Conservation (phyloP, 2,113 vertebrate genomes). For the Carassius auratus region DNA sequence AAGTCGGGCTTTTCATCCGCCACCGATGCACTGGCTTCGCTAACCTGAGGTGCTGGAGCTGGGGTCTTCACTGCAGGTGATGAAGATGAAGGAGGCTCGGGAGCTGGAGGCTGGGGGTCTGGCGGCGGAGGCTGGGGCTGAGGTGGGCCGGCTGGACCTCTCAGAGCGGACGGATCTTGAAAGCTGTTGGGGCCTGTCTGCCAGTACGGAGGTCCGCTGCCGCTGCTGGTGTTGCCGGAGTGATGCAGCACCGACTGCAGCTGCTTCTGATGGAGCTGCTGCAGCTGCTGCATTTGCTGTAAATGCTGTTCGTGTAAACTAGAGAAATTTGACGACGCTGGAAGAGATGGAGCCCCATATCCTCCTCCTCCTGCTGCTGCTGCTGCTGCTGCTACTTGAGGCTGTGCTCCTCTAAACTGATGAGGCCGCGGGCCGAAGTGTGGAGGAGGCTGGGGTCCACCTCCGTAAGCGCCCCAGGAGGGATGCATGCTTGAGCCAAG, state of each 20-base stretch:
- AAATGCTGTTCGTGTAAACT: conserved; percentile 90
- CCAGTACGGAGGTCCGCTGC: conserved; percentile 68
- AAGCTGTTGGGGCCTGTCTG: conserved; percentile 61
- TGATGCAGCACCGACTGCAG: conserved; percentile 86
- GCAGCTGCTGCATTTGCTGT: conserved; percentile 92
- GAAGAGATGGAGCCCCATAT: conserved; percentile 71
- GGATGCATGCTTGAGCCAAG: conserved; percentile 39
- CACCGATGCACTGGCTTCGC: not conserved
- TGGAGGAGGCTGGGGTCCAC: conserved; percentile 32
- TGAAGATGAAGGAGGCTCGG: conserved; percentile 26
- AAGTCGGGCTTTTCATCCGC: conserved; percentile 71
- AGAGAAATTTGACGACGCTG: conserved; percentile 78
- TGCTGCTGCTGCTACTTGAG: no score
- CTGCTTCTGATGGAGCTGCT: conserved; percentile 93
- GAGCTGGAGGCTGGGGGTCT: conserved; percentile 55
- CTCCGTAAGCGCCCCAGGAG: conserved; percentile 42
- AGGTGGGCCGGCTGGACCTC: conserved; percentile 48
- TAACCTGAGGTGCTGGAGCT: conserved; percentile 15
- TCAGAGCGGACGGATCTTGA: conserved; percentile 47
- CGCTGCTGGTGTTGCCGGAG: conserved; percentile 49
- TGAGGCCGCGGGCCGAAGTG: conserved; percentile 38
- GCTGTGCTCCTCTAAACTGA: conserved; percentile 34
- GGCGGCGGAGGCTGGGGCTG: conserved; percentile 55
- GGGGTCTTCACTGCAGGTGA: conserved; percentile 47
- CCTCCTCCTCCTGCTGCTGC: conserved; percentile 64